Evolutionary conservation across 2,113 vertebrate genomes (phyloP).

Genomic region (Scartelaos histophorus): DNA sequence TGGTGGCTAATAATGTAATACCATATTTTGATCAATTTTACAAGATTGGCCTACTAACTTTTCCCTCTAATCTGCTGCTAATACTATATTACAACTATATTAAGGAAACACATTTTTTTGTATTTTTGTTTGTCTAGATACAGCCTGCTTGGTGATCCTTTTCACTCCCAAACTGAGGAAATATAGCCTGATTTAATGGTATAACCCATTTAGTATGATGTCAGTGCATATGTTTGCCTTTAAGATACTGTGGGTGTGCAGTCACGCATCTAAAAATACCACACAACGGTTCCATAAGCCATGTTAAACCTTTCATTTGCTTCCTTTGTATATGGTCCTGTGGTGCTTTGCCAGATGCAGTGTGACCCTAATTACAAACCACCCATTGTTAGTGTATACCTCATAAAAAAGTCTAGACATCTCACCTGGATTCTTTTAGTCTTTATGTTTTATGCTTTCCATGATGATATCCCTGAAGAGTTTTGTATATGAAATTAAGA

Average conservation of each 20-base stretch:
- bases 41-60: background rate
- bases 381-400: conserved; percentile 25
- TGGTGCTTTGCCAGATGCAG: conserved; percentile 32
- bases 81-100: background rate
- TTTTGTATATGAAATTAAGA: conserved; percentile 4
- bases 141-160: background rate
- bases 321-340: conserved; percentile 25
- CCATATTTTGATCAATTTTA: too few relatives aligned
- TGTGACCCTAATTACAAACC: conserved; percentile 35
- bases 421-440: conserved; percentile 14
- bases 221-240: conserved; percentile 5
- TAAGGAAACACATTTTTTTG: background rate
- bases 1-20: background rate
- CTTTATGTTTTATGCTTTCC: background rate
- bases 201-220: conserved; percentile 1
- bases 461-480: background rate
- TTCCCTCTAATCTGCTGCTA: background rate
- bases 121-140: background rate
- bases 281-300: background rate
- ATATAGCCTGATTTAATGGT: background rate
- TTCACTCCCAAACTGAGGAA: background rate
- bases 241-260: conserved; percentile 1
- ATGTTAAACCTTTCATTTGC: conserved; percentile 37
- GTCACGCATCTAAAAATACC: conserved; percentile 1
- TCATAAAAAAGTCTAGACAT: conserved; percentile 25